Percentiles rank a stretch among this genome's conserved stretches.
These are phyloP conservation scores for Halisarca cf. caerulea DNA, from an alignment of 37 sponge, comb jelly and placozoan genomes.

Conservation along the genomic window DNA sequence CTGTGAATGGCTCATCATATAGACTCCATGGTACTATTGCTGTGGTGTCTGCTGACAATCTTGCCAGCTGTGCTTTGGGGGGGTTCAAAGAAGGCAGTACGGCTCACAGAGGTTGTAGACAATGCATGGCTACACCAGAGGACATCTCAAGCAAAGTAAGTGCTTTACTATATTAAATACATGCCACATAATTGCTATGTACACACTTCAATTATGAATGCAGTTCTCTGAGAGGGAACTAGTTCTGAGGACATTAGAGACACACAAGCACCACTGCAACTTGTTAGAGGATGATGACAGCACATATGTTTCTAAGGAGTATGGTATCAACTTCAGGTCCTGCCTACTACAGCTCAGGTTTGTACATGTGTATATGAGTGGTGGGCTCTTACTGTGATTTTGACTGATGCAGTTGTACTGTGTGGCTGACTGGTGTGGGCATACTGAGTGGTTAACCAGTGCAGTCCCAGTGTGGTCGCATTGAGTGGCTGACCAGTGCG, in stretches of 20 bases:
- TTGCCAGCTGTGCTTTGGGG: slow-evolving; percentile 31
- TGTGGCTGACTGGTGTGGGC: too few relatives aligned
- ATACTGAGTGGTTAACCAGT: too few relatives aligned
- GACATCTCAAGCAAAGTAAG: neutral
- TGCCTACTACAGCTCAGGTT: slow-evolving; percentile 7
- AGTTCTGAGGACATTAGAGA: neutral
- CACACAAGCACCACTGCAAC: neutral
- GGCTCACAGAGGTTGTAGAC: slow-evolving; percentile 39
- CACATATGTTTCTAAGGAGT: neutral
- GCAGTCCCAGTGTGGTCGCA: too few relatives aligned
- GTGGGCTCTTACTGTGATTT: too few relatives aligned
- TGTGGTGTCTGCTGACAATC: slow-evolving; percentile 50
- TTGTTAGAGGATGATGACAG: neutral
- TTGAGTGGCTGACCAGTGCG: too few relatives aligned
- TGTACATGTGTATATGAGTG: too few relatives aligned
- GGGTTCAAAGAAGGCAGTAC: slow-evolving; percentile 51
- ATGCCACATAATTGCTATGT: neutral
- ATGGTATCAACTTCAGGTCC: slow-evolving; percentile 15
- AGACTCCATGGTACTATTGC: slow-evolving; percentile 35
- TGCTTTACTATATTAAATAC: too few relatives aligned
- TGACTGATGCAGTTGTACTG: too few relatives aligned
- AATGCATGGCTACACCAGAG: slow-evolving; percentile 47
- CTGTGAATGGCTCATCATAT: neutral
- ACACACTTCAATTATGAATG: neutral
- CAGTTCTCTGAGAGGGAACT: slow-evolving; percentile 15